Conservation (phyloP, 2,888 invertebrate genomes). For the Tupiocoris notatus region DNA sequence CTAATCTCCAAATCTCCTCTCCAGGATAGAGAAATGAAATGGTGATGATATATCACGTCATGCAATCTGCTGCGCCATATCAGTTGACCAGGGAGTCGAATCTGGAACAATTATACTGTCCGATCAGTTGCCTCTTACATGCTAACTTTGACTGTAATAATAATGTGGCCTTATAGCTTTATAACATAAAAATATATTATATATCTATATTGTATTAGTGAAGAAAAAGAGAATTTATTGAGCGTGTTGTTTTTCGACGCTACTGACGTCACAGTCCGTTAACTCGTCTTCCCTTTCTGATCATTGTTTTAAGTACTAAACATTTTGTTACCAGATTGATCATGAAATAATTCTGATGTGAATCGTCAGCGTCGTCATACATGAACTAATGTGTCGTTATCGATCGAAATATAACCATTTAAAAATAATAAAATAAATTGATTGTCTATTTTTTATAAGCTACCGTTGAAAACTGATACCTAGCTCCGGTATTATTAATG, state of each 20-base stretch:
- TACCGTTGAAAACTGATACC: too few relatives aligned
- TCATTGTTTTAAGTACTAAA: conserved; percentile 17
- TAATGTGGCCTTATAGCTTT: conserved; percentile 26
- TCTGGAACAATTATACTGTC: too few relatives aligned
- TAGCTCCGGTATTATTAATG: too few relatives aligned
- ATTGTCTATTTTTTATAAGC: too few relatives aligned
- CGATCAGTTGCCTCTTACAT: too few relatives aligned
- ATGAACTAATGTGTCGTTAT: neutral
- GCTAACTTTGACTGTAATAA: conserved; percentile 28
- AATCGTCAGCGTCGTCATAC: neutral
- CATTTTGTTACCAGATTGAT: conserved; percentile 25
- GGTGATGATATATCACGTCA: too few relatives aligned
- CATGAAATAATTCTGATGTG: neutral
- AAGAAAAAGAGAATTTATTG: neutral
- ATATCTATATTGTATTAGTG: neutral
- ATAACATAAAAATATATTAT: too few relatives aligned
- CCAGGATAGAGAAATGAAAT: too few relatives aligned
- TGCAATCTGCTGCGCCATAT: too few relatives aligned
- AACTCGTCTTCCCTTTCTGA: conserved; percentile 11
- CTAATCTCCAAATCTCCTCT: too few relatives aligned
- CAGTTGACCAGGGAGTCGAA: too few relatives aligned
- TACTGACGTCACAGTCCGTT: conserved; percentile 5
- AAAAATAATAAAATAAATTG: too few relatives aligned
- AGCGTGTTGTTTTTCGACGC: neutral
- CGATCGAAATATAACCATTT: neutral